Conservation (phyloP, 2,888 invertebrate genomes). For the Chymomyza fuscimana region DNA sequence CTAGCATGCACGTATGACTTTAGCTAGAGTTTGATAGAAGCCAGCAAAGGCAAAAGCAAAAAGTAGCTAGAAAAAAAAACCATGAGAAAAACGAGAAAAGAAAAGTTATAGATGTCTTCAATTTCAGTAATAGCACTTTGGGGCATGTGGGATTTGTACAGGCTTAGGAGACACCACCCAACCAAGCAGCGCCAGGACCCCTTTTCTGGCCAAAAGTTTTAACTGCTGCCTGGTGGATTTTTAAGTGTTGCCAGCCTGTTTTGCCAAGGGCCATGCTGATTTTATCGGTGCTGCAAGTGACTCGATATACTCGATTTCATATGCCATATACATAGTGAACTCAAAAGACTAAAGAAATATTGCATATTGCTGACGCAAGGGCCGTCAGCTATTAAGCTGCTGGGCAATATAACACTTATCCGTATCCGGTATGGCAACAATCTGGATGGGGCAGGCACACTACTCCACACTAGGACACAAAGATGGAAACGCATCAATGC, state of each 20-base stretch:
- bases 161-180: constrained; percentile 26
- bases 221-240: constrained; percentile 66
- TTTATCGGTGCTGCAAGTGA: constrained; percentile 4
- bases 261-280: constrained; percentile 32
- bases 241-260: constrained; percentile 48
- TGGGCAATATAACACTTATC: constrained; percentile 47
- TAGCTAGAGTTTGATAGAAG: neutral
- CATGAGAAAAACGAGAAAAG: constrained; percentile 1
- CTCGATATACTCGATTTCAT: neutral
- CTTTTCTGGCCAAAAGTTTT: constrained; percentile 56
- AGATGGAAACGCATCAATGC: neutral
- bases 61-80: constrained; percentile 4
- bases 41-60: constrained; percentile 22
- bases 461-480: neutral
- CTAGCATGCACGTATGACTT: neutral
- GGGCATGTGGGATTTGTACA: constrained; percentile 62
- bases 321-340: neutral
- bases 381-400: constrained; percentile 53
- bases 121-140: constrained; percentile 71
- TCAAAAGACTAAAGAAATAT: constrained; percentile 59
- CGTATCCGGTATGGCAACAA: constrained; percentile 34
- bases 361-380: constrained; percentile 55
- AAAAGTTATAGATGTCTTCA: constrained; percentile 72
- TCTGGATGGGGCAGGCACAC: too few relatives aligned
- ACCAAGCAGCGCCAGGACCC: neutral